Conservation (phyloP, 2,888 invertebrate species). For the Drosophila picticornis region DNA sequence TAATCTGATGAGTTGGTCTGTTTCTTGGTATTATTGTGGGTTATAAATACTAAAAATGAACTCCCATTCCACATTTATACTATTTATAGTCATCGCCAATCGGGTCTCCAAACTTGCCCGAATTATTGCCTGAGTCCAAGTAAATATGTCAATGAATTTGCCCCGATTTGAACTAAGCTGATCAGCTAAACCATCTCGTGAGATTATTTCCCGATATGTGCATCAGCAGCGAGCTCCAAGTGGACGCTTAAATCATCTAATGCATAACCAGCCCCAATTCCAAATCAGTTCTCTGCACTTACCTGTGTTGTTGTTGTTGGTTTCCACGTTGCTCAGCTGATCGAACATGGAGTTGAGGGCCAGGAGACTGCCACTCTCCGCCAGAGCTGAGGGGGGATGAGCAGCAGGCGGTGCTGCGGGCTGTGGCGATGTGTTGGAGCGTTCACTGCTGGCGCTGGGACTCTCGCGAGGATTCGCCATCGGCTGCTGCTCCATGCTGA, state of each 20-base stretch:
- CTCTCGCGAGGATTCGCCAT: constrained; percentile 85
- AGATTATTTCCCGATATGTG: background rate
- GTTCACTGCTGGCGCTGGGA: constrained; percentile 89
- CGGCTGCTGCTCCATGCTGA: constrained; percentile 67
- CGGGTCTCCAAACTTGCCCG: background rate
- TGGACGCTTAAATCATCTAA: background rate
- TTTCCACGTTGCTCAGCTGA: constrained; percentile 84
- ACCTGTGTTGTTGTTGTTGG: constrained; percentile 57
- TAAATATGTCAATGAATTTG: background rate
- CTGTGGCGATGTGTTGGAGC: constrained; percentile 90
- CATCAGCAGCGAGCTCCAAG: background rate
- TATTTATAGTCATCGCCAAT: background rate
- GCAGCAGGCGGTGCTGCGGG: constrained; percentile 54
- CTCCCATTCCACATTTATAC: background rate
- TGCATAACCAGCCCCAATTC: background rate
- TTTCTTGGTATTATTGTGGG: background rate
- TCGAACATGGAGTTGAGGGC: constrained; percentile 96
- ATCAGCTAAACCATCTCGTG: background rate
- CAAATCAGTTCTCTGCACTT: background rate
- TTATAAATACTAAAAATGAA: background rate
- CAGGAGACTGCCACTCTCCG: constrained; percentile 86
- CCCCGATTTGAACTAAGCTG: background rate
- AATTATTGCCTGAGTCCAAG: background rate
- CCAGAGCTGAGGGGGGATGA: constrained; percentile 80
- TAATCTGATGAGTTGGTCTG: background rate